Conservation (phyloP, 2,888 invertebrate species). For the Priapulus caudatus region DNA sequence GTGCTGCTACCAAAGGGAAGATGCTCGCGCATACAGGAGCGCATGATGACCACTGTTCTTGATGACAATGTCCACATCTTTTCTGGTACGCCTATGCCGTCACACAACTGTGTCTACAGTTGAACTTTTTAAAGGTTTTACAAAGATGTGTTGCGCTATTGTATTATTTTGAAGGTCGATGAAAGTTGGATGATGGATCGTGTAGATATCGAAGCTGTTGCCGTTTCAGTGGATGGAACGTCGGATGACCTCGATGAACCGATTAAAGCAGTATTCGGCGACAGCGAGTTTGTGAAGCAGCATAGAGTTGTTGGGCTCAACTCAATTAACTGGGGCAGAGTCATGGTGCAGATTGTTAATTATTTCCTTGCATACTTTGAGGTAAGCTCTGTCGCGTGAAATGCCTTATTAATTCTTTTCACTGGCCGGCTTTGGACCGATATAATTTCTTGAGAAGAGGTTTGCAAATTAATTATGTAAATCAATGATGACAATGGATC, state of each 20-base stretch:
- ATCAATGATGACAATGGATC: no score
- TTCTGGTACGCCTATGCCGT: no score
- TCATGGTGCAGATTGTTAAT: conserved; percentile 41
- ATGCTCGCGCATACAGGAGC: conserved; percentile 39
- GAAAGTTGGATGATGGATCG: no score
- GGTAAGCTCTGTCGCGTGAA: conserved; percentile 21
- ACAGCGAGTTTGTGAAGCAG: conserved; percentile 28
- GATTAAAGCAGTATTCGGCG: conserved; percentile 37
- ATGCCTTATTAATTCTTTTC: conserved; percentile 35
- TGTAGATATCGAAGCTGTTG: no score
- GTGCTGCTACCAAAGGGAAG: conserved; percentile 40
- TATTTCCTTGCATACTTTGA: conserved; percentile 40
- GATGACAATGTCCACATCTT: conserved; percentile 41
- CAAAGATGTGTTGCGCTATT: no score
- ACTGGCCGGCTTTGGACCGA: no score
- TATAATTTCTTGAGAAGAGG: no score
- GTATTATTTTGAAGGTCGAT: no score
- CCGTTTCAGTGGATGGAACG: conserved; percentile 42
- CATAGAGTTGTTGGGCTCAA: conserved; percentile 37
- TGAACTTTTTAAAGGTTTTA: no score
- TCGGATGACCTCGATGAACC: conserved; percentile 41
- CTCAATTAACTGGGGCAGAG: conserved; percentile 42
- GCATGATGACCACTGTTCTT: conserved; percentile 41
- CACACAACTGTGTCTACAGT: no score
- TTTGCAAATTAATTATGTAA: no score